Base-by-base conservation (phyloP, 2,888 invertebrate genomes). In the Campoplex nolae region DNA sequence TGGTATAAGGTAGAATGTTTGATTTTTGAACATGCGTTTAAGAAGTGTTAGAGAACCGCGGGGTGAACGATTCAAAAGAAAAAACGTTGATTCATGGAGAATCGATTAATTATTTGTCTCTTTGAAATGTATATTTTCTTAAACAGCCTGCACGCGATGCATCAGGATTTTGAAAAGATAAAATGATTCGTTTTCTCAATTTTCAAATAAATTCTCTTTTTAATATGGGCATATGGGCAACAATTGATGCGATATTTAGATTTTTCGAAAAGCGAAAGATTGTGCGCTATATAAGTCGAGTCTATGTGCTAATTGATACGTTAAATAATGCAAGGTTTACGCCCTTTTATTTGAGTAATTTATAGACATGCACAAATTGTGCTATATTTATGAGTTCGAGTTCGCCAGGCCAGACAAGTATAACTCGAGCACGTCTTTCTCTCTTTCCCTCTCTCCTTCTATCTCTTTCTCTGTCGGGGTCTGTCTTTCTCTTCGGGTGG, bases 401-500 rank as follows among this genome's bases (percentile, higher is more conserved):
- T 78, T 84, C 78, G 86, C 76, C 82, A 71, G 83, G 84, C 83
- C 88, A 87, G 87, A 88, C 87, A 76, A 86, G 79, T 87, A 84
- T 70, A 87, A 75, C 75, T 70, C 75, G 82, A 82, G 71, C 80
- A 54, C 80, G 86, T 84, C 70, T 77, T 23, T 77, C 65, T 32
- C 48, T 77, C 67, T 67, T 51, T 51, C 23, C 42, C 58, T 73
- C 32, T 81, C 58, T 80, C 86, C 3, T 28, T 80, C 86, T 62
- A 62, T 48, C 71, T 73, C 23, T 23, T 23, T 38, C 38, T 38
- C 38, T 4, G 38, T 38, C 38, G 3, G 23, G 23, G 67, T 83
- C 76, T 74, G 58, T 68, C 67, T 77, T 35, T 81, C 54, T 70
- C 48, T 81, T 77, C 83, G 80, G 89, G 88, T 87, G 89, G 88